A percentile compares a stretch with the other conserved stretches of the same genome.
Evolutionary conservation across 1,140 invertebrate genomes (phyloP).

Genomic region (Saccostrea cuccullata): DNA sequence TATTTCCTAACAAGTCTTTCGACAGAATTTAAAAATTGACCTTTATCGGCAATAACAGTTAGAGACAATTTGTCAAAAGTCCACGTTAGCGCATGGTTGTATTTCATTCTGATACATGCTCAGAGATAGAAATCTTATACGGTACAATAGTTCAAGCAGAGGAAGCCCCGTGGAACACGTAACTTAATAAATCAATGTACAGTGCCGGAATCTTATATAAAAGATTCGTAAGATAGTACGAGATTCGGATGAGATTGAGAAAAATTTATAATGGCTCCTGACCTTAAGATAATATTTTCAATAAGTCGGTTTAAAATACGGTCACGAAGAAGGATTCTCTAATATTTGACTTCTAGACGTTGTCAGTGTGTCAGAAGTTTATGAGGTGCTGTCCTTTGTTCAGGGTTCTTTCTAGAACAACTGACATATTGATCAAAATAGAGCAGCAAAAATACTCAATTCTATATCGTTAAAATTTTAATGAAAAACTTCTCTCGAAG

Average conservation of each 20-base stretch:
- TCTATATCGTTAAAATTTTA: no score
- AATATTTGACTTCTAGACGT: not conserved
- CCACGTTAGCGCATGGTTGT: not conserved
- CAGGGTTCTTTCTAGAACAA: not conserved
- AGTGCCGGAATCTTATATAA: not conserved
- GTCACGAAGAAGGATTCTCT: not conserved
- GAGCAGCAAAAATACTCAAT: no score
- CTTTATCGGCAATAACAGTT: not conserved
- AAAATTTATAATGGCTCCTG: constrained; percentile 17
- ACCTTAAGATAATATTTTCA: not conserved
- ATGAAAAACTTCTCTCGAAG: no score
- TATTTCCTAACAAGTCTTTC: not conserved
- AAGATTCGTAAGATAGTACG: not conserved
- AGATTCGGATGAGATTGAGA: not conserved
- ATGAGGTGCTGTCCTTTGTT: not conserved
- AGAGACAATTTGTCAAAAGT: not conserved
- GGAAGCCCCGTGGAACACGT: not conserved
- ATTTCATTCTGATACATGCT: not conserved
- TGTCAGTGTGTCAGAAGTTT: constrained; percentile 31
- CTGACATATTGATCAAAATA: no score
- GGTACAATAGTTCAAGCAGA: not conserved
- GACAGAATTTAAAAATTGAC: not conserved
- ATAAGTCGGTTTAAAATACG: not conserved
- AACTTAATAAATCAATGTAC: constrained; percentile 4
- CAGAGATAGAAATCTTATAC: not conserved